Evolutionary conservation across 2,888 invertebrate genomes (phyloP).

Genomic region (Stenolophus ochropezus): DNA sequence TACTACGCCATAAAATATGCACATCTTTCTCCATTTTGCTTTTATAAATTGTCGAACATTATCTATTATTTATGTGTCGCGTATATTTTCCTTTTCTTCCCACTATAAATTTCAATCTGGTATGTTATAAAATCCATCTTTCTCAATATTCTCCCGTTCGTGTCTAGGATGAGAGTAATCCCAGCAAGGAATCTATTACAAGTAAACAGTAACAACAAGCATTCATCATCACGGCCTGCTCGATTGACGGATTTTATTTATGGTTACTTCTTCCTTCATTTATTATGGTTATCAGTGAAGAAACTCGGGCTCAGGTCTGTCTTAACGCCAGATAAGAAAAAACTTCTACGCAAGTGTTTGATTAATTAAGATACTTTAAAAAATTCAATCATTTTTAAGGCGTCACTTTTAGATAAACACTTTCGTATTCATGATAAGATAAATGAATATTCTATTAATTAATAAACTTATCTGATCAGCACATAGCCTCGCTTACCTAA

Average conservation of each 20-base stretch:
- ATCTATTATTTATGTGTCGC: background rate
- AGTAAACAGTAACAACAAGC: slow-evolving; percentile 32
- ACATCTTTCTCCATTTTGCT: background rate
- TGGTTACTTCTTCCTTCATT: slow-evolving; percentile 26
- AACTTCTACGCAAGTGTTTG: slow-evolving; percentile 14
- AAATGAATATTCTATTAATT: too few relatives aligned
- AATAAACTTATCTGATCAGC: too few relatives aligned
- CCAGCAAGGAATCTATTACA: slow-evolving; percentile 12
- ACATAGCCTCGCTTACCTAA: too few relatives aligned
- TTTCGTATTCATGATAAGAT: slow-evolving; percentile 10
- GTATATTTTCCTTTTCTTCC: background rate
- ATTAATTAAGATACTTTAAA: slow-evolving; percentile 29
- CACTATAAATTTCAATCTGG: background rate
- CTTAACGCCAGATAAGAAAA: slow-evolving; percentile 20
- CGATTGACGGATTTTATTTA: slow-evolving; percentile 43
- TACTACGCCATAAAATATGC: background rate
- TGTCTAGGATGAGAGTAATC: background rate
- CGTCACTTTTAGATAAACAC: slow-evolving; percentile 4
- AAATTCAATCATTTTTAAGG: slow-evolving; percentile 38
- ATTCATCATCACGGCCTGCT: slow-evolving; percentile 5
- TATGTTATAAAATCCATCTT: background rate
- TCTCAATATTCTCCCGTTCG: background rate
- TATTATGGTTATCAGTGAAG: slow-evolving; percentile 31
- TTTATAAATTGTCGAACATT: background rate
- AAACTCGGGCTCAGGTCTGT: slow-evolving; percentile 15